These are phyloP conservation scores for Dreissena polymorpha DNA, from an alignment of 1,140 invertebrate species.

Conservation along the genomic window DNA sequence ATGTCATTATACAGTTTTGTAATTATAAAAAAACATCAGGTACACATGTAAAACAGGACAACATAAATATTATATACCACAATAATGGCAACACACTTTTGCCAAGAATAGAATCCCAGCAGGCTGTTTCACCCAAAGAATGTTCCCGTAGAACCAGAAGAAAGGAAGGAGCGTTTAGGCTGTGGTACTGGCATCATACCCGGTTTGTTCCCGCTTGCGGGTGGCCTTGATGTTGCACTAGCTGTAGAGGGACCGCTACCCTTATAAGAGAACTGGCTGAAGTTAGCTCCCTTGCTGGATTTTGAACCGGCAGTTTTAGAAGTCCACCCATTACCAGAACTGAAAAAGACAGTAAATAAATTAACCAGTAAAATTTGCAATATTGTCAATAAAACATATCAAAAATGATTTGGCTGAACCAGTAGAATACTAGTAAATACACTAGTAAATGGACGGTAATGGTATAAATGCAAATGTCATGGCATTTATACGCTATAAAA, in stretches of 20 bases:
- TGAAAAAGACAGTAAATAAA: background rate
- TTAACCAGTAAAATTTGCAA: background rate
- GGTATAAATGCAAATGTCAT: no score
- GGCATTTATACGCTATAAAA: no score
- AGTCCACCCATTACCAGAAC: constrained; percentile 10
- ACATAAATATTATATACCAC: background rate
- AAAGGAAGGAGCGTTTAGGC: constrained; percentile 58
- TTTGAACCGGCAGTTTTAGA: background rate
- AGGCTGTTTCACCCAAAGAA: constrained; percentile 29
- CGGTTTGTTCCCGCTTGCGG: constrained; percentile 16
- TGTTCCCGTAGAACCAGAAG: background rate
- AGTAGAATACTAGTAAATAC: no score
- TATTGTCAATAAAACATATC: no score
- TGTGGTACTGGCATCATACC: constrained; percentile 67
- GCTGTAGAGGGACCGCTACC: constrained; percentile 1
- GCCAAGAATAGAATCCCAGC: background rate
- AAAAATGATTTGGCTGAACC: no score
- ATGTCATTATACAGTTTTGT: no score
- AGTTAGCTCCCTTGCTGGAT: constrained; percentile 16
- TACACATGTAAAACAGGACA: constrained; percentile 31
- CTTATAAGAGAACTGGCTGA: constrained; percentile 46
- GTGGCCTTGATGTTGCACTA: constrained; percentile 6
- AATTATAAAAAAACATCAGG: constrained; percentile 82
- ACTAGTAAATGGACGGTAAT: no score
- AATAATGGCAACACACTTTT: background rate